Evolutionary conservation across 2,888 invertebrate species (phyloP), one percentile per base, ranked within the genome.

Genomic region (Molorchus minor): DNA sequence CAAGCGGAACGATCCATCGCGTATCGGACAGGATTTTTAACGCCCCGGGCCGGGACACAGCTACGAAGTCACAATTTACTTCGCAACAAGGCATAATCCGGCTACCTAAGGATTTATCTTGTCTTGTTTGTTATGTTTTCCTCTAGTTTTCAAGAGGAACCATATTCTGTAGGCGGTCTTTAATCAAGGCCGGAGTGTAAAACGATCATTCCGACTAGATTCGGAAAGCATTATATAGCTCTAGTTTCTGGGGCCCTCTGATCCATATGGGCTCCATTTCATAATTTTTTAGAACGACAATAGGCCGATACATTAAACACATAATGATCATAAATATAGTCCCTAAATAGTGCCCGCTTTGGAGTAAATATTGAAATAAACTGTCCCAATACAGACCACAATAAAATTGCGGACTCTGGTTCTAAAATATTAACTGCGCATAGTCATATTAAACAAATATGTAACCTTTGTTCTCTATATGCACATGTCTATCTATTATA

Each of bases 101-200:
- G 55, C 56, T 56, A 51, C 66, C 58, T 56, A 40, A 58, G 56
- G 57, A 64, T 62, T 62, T 54, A 58, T 61, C 58, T 45, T 56
- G 64, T 67, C 62, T 60, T 64, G 56, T 66, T 66, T 64, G 64
- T 64, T 61, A 56, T 51, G 38, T 52, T 56, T 58, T 55, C 57
- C 45, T 54, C 57, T 61, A 58, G 58, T 61, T 43, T 47, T 41
- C 61, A 49, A 53, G 54, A 29, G 54, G 49, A 55, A 53, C 54
- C 44, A 51, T 38, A 57, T 44, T n/a, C n/a, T 54, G 51, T 35
- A 20, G 30, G 47, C 43, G 53, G 44, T 40, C 38, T 56, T 47
- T 43, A 41, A 36, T 47, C 36, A 52, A 36, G 47, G 52, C 53
- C 56, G 21, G 52, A 47, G 33, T 12, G 44, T 44, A 43, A 12